These are phyloP conservation scores for Arrhamphus sclerolepis DNA, from an alignment of 2,797 vertebrate species.

Conservation along the genomic window DNA sequence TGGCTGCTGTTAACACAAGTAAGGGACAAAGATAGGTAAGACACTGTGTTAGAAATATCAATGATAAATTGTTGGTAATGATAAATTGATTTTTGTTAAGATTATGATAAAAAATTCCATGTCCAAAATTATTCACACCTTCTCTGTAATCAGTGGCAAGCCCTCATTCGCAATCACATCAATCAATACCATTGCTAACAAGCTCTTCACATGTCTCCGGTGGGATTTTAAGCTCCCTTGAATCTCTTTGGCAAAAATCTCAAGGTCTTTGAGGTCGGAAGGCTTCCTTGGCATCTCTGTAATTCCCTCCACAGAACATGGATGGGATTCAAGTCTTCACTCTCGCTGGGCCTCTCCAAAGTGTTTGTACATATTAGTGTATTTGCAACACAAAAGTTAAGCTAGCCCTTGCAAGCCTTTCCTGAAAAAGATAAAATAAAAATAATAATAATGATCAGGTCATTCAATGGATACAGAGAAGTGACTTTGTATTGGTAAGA, in stretches of 20 bases:
- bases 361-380: not conserved
- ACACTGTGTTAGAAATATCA: not conserved
- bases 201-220: constrained; percentile 4
- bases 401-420: too few species aligned
- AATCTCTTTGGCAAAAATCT: not conserved
- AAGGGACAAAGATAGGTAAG: not conserved
- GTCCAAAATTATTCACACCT: not conserved
- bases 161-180: constrained; percentile 4
- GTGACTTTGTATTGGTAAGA: too few species aligned
- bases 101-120: not conserved
- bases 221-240: not conserved
- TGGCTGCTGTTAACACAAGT: not conserved
- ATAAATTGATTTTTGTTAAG: not conserved
- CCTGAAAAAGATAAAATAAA: too few species aligned
- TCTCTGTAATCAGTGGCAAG: not conserved
- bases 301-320: not conserved
- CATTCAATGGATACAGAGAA: too few species aligned
- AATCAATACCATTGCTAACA: constrained; percentile 20
- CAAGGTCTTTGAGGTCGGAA: constrained; percentile 8
- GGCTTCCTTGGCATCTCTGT: not conserved
- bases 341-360: not conserved
- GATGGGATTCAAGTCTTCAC: not conserved
- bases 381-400: too few species aligned
- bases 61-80: not conserved
- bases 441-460: too few species aligned